Base-by-base conservation (phyloP, 1,140 invertebrate species). In the Bilobella aurantiaca region DNA sequence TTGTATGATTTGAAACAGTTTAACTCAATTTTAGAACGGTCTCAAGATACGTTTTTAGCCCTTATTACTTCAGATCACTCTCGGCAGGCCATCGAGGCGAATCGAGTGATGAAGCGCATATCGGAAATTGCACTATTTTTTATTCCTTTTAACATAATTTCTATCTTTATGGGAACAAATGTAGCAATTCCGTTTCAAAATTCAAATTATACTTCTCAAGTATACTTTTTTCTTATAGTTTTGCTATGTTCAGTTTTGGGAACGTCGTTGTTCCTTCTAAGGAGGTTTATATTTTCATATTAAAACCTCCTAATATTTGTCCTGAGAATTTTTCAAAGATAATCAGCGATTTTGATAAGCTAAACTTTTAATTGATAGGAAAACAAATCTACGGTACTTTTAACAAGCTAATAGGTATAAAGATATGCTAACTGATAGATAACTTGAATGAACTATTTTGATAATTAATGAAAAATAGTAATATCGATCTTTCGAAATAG, bases 11-110 rank as follows among this genome's bases (percentile, higher is more conserved):
- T 63, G 25, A 34, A 53, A 18, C 25, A 49, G 5, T 56, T 58
- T 8, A 31, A 49, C 56, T 12, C n/a, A n/a, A 63, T 63, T 30
- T 28, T 63, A 12, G 62, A 63, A 31, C 25, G 62, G 27, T 63
- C 62, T 2, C 62, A 63, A 30, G 62, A 63, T 25, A 63, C 62
- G 8, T 63, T 62, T 23, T 62, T 62, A 25, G 34, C 59, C 23
- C 59, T 62, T 3, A 27, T 62, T 12, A 42, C n/a, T 28, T 3
- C 28, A 3, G 59, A 62, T 14, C 25, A 62, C 2, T 62, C 59
- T 3, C 34, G 59, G 14, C 31, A 62, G 34, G 29, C 59, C 12
- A 42, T 23, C 28, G 59, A 62, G 46, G 30, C 46, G 5, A 37
- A 12, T 28, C 31, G 21, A 8, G 34, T 62, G 18, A 63, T 63